Base-by-base conservation (phyloP, 2,797 vertebrate genomes). In the Brachymystax lenok region DNA sequence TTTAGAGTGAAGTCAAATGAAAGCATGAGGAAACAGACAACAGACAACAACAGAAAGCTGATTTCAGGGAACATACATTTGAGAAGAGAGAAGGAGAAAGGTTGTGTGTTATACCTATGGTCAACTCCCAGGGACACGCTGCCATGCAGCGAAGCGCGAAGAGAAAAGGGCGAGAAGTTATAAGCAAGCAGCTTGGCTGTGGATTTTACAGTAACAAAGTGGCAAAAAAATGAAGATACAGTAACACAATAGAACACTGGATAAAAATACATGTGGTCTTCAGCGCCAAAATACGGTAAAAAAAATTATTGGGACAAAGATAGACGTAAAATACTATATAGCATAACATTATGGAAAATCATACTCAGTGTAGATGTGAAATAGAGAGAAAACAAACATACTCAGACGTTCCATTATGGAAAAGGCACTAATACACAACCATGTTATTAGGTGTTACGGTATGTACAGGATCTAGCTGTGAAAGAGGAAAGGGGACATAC, bases 121-220 rank as follows among this genome's bases (percentile, higher is more conserved):
- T 97, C 96, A 95, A 93, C 94, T 95, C 97, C 96, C 74, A 97
- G 92, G 78, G 97, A 96, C 87, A 97, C 91, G 91, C 97, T 95
- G 94, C 40, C 40, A 13, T 46, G 12, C 40, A 46, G 40, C 3
- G 40, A 46, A 46, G 40, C 89, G 94, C 87, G 86, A 92, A 88
- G 89, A 95, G 91, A 71, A 66, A 90, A 84, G 90, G 71, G 88
- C 83, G 75, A 86, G 17, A 82, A 80, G 67, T 24, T 56, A 46
- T 24, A 24, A 52, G 13, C 35, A 66, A 12, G 28, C 46, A 77
- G 19, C 27, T 83, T 81, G 69, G 69, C 16, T 84, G 82, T 71
- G 69, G 88, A 82, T 28, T 73, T 40, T 10, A 76, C 66, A 90
- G 79, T 87, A 19, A 75, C 30, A 81, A 40, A 84, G 90, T 87